Evolutionary conservation across 2,797 vertebrate species (phyloP), one percentile per base, ranked within the genome.

Genomic region (Phylloscopus collybita): DNA sequence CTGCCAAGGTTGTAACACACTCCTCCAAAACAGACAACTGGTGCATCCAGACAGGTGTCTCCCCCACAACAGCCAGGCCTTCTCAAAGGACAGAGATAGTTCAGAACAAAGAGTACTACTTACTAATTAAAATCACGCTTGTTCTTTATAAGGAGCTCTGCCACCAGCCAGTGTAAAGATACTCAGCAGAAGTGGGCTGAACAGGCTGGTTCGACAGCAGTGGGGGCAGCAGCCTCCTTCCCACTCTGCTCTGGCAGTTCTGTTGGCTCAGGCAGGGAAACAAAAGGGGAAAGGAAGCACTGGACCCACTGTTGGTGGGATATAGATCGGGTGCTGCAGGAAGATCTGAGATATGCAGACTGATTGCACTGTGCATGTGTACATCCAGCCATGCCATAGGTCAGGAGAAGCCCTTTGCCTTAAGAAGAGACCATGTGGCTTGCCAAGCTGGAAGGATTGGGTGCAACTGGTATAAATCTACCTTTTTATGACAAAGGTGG

Each of bases 371-470:
- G 25, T n/a, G 49, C 20, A 8, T 3, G 12, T 51, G n/a, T 4
- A 51, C 25, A 60, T 83, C 38, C 56, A 51, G 42, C 30, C 49
- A 60, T 13, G 40, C 7, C 70, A 45, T 0, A 27, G 32, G 34
- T 42, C 51, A 79, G 38, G 80, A 88, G 30, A 27, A 83, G 47
- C 30, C 40, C 47, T 76, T 66, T 79, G 54, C 51, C 64, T 56
- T 14, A 62, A 47, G 50, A 86, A 53, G 54, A 75, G n/a, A 72
- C 9, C 9, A 2, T 54, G 45, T 69, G 45, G 45, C 59, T 85
- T 87, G 64, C 56, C 60, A 82, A 66, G 64, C 89, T 89, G 74
- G 74, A 88, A 90, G 49, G 70, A 89, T 70, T 80, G 56, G 84
- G 49, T 9, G 2, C 78, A 95, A 73, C 78, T 72, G 74, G 66